phyloP scores from a whole-genome alignment of 2,797 vertebrate species.

The Sebastolobus altivelis region DNA sequence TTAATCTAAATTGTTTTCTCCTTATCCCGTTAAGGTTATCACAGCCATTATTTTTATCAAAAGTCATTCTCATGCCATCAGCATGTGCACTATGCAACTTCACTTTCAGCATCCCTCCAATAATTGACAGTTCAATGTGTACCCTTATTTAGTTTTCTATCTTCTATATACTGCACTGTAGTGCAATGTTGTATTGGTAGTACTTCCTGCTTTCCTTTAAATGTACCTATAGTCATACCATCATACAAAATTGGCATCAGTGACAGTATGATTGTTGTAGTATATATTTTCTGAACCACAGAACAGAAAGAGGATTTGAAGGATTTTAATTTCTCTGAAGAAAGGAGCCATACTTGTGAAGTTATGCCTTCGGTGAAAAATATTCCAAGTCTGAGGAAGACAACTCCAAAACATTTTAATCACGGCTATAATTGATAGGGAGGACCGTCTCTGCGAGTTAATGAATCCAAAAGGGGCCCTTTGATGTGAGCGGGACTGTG shows the following conservation, averaged over 20 bases:
- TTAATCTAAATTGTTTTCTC: neutral
- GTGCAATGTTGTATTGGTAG: neutral
- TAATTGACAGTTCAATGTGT: neutral
- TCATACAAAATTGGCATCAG: conserved; percentile 26
- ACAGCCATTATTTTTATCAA: neutral
- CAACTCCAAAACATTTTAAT: conserved; percentile 79
- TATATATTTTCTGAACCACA: conserved; percentile 27
- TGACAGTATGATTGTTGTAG: conserved; percentile 9
- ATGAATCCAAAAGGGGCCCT: conserved; percentile 76
- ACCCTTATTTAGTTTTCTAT: neutral
- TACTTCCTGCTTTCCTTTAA: conserved; percentile 6
- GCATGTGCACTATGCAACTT: neutral
- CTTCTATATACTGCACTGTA: neutral
- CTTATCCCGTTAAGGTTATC: neutral
- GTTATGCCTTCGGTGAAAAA: conserved; percentile 62
- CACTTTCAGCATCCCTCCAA: neutral
- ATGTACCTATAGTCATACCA: neutral
- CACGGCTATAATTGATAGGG: conserved; percentile 77
- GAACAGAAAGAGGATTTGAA: conserved; percentile 40
- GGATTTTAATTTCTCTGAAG: conserved; percentile 50
- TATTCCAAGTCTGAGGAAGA: conserved; percentile 58
- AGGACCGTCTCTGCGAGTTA: conserved; percentile 72
- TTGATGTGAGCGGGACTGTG: conserved; percentile 80
- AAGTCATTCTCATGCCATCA: neutral
- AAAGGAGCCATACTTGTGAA: conserved; percentile 55